phyloP scores from a whole-genome alignment of 2,113 vertebrate genomes.

The Alethe castanea region DNA sequence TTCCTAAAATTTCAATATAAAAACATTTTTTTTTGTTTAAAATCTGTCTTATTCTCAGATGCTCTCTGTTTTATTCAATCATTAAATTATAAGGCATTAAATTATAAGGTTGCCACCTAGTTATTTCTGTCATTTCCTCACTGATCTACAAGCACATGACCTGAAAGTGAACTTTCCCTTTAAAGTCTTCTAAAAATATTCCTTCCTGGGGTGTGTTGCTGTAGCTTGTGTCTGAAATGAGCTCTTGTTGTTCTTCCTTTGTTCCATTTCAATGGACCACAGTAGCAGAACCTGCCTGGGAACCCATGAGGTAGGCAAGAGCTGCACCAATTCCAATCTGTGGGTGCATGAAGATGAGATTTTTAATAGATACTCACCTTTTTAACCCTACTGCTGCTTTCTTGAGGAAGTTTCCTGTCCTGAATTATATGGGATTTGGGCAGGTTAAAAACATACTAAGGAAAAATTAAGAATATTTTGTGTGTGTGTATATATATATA shows the following conservation, averaged over 20 bases:
- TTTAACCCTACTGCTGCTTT: not conserved
- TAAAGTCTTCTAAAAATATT: not conserved
- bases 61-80: not conserved
- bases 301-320: fast-evolving
- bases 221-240: not conserved
- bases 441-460: not conserved
- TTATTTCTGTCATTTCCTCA: not conserved
- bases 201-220: not conserved
- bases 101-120: not conserved
- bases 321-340: not conserved
- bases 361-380: not conserved
- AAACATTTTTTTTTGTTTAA: not conserved
- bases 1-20: not conserved
- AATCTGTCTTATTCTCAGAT: not conserved
- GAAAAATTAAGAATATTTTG: fast-evolving
- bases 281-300: not conserved
- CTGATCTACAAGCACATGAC: not conserved
- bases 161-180: not conserved
- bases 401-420: not conserved
- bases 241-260: not conserved
- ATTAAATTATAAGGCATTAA: conserved; percentile 25
- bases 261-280: not conserved
- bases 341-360: fast-evolving
- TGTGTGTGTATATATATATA: fast-evolving
- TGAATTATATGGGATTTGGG: not conserved